A percentile compares a stretch with the other conserved stretches of the same genome.
Evolutionary conservation across 1,140 invertebrate species (phyloP).

Genomic region (Cydia splendana): DNA sequence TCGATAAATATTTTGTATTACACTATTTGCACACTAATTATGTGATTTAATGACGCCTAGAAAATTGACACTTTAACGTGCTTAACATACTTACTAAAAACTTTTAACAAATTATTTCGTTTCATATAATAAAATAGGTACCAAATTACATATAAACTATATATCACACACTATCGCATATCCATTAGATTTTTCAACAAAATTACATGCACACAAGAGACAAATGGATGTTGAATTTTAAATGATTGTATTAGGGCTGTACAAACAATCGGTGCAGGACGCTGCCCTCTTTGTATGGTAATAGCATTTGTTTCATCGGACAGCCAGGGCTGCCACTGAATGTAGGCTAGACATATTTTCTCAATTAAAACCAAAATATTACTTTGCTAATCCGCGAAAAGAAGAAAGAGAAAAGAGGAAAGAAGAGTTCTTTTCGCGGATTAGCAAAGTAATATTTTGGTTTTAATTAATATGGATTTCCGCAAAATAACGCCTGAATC

Average conservation of each 20-base stretch:
- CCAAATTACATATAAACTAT: not conserved
- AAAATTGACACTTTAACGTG: too few relatives aligned
- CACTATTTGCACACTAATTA: too few relatives aligned
- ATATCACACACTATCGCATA: not conserved
- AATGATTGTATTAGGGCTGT: slow-evolving; percentile 50
- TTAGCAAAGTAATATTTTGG: too few relatives aligned
- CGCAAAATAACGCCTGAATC: too few relatives aligned
- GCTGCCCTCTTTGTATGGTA: slow-evolving; percentile 53
- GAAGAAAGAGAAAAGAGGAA: too few relatives aligned
- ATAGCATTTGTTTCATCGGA: slow-evolving; percentile 44
- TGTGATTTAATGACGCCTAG: too few relatives aligned
- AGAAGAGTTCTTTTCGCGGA: too few relatives aligned
- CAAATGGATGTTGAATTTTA: slow-evolving; percentile 45
- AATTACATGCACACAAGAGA: slow-evolving; percentile 12
- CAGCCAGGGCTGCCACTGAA: slow-evolving; percentile 39
- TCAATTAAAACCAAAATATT: too few relatives aligned
- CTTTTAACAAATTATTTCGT: not conserved
- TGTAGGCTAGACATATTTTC: not conserved
- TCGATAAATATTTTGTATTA: too few relatives aligned
- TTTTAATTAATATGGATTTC: too few relatives aligned
- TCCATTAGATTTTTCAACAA: slow-evolving; percentile 13
- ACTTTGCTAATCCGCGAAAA: too few relatives aligned
- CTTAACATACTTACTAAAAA: not conserved
- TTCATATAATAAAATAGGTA: not conserved
- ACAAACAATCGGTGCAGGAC: slow-evolving; percentile 46